Evolutionary conservation across 2,888 invertebrate genomes (phyloP).

Genomic region (Drosophila atroscutellata): DNA sequence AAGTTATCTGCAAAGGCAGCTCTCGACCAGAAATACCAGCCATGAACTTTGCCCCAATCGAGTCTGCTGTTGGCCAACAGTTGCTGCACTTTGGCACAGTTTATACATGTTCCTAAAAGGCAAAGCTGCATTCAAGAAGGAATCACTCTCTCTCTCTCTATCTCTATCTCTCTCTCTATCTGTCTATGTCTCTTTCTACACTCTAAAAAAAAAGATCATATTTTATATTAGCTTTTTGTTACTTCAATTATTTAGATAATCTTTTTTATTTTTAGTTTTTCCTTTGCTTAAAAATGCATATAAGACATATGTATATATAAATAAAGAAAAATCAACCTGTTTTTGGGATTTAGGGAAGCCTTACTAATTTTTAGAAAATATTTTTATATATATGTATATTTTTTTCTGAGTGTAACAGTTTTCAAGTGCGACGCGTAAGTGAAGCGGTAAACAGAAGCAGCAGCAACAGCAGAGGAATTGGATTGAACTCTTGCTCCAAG

Average conservation of each 20-base stretch:
- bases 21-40: background rate
- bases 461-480: conserved; percentile 7
- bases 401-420: conserved; percentile 23
- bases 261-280: background rate
- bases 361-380: background rate
- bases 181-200: background rate
- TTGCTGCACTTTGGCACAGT: conserved; percentile 56
- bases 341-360: background rate
- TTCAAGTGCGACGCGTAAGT: conserved; percentile 68
- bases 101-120: conserved; percentile 51
- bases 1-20: background rate
- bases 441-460: conserved; percentile 73
- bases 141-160: background rate
- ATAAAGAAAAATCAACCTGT: too few species aligned
- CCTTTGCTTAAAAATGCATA: background rate
- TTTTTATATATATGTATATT: fast-evolving
- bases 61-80: conserved; percentile 1
- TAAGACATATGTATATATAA: background rate
- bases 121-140: conserved; percentile 13
- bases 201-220: background rate
- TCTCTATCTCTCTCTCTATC: background rate
- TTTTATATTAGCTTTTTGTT: background rate
- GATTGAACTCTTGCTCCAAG: conserved; percentile 17
- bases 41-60: conserved; percentile 23
- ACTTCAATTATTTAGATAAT: background rate